phyloP scores from a whole-genome alignment of 2,797 vertebrate genomes.

The Fratercula arctica region DNA sequence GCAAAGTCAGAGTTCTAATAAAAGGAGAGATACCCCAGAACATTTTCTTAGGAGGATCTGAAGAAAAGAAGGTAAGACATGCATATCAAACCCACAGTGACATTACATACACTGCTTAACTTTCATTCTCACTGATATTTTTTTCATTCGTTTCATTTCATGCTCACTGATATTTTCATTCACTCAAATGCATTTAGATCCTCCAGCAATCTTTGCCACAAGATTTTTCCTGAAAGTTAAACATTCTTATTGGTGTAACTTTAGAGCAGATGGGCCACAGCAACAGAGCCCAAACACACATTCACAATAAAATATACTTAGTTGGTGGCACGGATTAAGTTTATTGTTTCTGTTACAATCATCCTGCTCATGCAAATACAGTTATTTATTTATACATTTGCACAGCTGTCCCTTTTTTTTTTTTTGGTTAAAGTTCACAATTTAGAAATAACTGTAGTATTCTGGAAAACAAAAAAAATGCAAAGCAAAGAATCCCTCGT shows the following conservation, averaged over 20 bases:
- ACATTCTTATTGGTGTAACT: neutral
- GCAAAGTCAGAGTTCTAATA: neutral
- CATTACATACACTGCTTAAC: neutral
- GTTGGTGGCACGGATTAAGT: neutral
- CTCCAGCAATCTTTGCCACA: neutral
- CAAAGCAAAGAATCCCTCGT: neutral
- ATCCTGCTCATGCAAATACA: neutral
- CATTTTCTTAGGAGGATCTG: neutral
- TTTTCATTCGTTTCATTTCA: neutral
- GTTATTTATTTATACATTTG: neutral
- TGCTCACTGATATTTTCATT: neutral
- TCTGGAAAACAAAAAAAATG: neutral
- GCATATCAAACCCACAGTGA: neutral
- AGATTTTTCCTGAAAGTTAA: neutral
- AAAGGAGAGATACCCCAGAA: neutral
- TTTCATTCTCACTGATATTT: neutral
- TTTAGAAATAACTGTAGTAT: neutral
- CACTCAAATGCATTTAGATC: neutral
- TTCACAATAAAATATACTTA: neutral
- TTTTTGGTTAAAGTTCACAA: neutral
- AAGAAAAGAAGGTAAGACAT: neutral
- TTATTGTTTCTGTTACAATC: neutral
- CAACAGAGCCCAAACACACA: neutral
- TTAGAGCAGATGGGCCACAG: slow-evolving; percentile 6
- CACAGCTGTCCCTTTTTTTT: neutral